Conservation (phyloP, 2,797 vertebrate genomes). For the Spinibarbus caldwelli region DNA sequence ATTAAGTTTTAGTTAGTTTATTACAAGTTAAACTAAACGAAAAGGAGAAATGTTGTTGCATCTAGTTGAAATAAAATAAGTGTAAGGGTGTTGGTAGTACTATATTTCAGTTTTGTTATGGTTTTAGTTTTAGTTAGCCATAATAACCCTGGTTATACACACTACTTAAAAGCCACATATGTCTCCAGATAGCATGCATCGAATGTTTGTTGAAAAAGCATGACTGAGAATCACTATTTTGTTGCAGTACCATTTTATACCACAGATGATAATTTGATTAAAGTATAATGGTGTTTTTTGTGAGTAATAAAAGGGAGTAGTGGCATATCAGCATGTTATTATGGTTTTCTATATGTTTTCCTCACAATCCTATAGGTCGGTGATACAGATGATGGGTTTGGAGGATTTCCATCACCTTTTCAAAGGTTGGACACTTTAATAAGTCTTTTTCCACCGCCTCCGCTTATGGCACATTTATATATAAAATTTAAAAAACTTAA, state of each 20-base stretch:
- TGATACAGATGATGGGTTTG: slow-evolving; percentile 83
- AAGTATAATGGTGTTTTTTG: neutral
- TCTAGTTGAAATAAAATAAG: no score
- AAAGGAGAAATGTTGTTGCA: no score
- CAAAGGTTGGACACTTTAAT: slow-evolving; percentile 75
- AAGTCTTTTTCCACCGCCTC: neutral
- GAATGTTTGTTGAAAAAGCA: neutral
- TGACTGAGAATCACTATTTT: neutral
- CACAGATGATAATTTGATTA: neutral
- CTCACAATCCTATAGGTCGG: slow-evolving; percentile 76
- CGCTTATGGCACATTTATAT: neutral
- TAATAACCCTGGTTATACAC: neutral
- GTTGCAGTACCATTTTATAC: neutral
- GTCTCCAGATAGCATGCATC: neutral
- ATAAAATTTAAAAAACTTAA: no score
- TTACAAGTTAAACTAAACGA: no score
- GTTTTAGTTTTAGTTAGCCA: neutral
- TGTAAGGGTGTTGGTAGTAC: no score
- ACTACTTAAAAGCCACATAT: neutral
- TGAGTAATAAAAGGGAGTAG: neutral
- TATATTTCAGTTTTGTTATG: neutral
- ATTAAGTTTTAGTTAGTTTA: no score
- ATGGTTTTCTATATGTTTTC: neutral
- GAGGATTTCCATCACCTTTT: slow-evolving; percentile 78
- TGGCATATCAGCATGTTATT: neutral